Percentiles rank a stretch among this genome's conserved stretches.
Conservation (phyloP, 1,140 invertebrate species). For the Zaprionus kolodkinae region DNA sequence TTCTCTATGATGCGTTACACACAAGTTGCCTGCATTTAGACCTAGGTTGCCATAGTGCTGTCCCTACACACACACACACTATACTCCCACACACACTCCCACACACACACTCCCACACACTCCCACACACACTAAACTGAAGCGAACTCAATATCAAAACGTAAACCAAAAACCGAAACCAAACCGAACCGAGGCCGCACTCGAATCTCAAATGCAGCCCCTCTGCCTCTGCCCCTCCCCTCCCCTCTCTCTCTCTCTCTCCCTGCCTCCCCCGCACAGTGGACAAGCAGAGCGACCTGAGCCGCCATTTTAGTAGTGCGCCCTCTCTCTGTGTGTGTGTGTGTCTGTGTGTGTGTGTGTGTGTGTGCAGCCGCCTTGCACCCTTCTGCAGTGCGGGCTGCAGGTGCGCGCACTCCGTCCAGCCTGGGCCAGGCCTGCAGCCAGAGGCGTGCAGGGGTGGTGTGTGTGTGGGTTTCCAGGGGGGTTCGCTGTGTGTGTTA, state of each 20-base stretch:
- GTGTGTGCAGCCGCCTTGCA: slow-evolving; percentile 56
- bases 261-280: not conserved
- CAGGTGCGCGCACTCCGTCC: slow-evolving; percentile 62
- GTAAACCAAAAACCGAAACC: slow-evolving; percentile 25
- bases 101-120: not conserved
- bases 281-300: slow-evolving; percentile 47
- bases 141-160: slow-evolving; percentile 20
- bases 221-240: too few relatives aligned
- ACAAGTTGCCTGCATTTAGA: not conserved
- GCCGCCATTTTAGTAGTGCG: slow-evolving; percentile 79
- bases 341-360: too few relatives aligned
- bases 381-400: slow-evolving; percentile 67
- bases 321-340: not conserved
- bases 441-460: not conserved
- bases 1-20: too few relatives aligned
- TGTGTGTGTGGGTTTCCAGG: not conserved
- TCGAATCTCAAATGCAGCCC: slow-evolving; percentile 29
- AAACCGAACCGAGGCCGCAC: slow-evolving; percentile 32
- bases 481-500: slow-evolving; percentile 26
- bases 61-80: not conserved
- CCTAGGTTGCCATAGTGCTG: not conserved
- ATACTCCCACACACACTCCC: not conserved
- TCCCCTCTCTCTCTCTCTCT: not conserved
- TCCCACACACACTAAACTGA: slow-evolving; percentile 1
- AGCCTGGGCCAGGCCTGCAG: not conserved